Percentiles rank a stretch among this genome's conserved stretches.
Evolutionary conservation across 1,140 invertebrate genomes (phyloP).

Genomic region (Mylabris phalerata): DNA sequence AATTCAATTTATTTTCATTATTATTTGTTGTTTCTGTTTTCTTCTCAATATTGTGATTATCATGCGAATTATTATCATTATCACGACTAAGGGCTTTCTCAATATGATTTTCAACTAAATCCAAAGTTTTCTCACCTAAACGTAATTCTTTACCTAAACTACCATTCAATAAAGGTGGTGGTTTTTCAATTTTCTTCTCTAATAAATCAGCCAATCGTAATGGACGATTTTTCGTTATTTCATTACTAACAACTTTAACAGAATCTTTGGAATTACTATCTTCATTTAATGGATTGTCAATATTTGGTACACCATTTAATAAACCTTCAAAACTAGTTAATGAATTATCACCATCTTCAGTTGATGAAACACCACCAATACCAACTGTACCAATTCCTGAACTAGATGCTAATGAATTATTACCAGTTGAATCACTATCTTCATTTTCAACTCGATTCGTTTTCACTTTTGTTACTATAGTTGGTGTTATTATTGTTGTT

Average conservation of each 20-base stretch:
- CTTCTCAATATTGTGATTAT: conserved; percentile 33
- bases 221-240: conserved; percentile 40
- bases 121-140: conserved; percentile 50
- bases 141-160: conserved; percentile 52
- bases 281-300: conserved; percentile 46
- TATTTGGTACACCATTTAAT: conserved; percentile 51
- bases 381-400: conserved; percentile 46
- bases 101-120: conserved; percentile 56
- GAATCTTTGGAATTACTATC: conserved; percentile 53
- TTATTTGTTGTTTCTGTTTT: conserved; percentile 25
- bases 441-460: conserved; percentile 41
- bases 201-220: conserved; percentile 62
- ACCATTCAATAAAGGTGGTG: conserved; percentile 50
- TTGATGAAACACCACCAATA: conserved; percentile 43
- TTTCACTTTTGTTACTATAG: conserved; percentile 6
- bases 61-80: conserved; percentile 30
- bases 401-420: conserved; percentile 51
- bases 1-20: conserved; percentile 15
- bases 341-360: conserved; percentile 54
- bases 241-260: conserved; percentile 35
- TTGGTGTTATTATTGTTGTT: conserved; percentile 6
- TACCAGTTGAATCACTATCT: conserved; percentile 50
- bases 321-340: conserved; percentile 58
- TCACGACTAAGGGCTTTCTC: conserved; percentile 47
- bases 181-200: conserved; percentile 57